Percentiles rank a stretch among this genome's conserved stretches.
Conservation (phyloP, 2,888 invertebrate species). For the Unio delphinus region DNA sequence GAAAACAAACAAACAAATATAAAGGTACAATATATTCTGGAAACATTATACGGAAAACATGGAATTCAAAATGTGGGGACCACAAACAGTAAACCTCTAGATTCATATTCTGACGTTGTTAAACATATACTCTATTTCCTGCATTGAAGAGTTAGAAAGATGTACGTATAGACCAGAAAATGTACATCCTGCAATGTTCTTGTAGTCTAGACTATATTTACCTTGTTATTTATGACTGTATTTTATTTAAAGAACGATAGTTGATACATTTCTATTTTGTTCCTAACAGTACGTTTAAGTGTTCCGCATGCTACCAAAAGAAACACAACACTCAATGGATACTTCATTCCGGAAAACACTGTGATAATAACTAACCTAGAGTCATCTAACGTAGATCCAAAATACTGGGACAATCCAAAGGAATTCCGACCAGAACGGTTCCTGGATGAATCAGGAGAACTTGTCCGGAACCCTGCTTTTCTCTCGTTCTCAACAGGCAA, state of each 20-base stretch:
- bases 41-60: too few species aligned
- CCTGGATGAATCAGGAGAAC: constrained; percentile 21
- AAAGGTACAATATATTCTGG: too few species aligned
- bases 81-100: too few species aligned
- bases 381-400: constrained; percentile 43
- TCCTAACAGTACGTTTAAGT: constrained; percentile 26
- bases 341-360: constrained; percentile 36
- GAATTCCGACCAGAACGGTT: constrained; percentile 55
- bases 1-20: too few species aligned
- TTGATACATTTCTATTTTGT: constrained; percentile 1
- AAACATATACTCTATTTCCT: too few species aligned
- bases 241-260: neutral
- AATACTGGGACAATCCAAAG: constrained; percentile 47
- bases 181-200: too few species aligned
- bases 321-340: constrained; percentile 24
- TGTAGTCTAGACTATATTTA: too few species aligned
- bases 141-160: too few species aligned
- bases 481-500: constrained; percentile 24
- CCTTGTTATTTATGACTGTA: neutral
- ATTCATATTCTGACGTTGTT: too few species aligned
- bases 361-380: constrained; percentile 46
- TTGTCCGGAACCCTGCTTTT: constrained; percentile 21
- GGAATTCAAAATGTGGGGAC: too few species aligned
- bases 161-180: too few species aligned
- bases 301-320: constrained; percentile 34